Conservation (phyloP, 2,888 invertebrate genomes). For the Cataglyphis livida region DNA sequence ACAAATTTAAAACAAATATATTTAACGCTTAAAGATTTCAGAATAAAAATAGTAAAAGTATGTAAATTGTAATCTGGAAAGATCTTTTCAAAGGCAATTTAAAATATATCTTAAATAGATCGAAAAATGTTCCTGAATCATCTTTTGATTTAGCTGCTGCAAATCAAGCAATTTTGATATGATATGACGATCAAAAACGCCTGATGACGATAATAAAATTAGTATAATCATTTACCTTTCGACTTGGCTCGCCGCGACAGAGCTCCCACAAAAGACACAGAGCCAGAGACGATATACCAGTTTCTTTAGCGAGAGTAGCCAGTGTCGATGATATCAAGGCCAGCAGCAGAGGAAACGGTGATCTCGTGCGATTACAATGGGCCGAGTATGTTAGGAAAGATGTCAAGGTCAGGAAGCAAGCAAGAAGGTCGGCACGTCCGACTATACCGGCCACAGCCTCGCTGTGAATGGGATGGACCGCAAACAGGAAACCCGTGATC, state of each 20-base stretch:
- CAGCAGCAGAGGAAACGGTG: conserved; percentile 80
- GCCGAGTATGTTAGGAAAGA: conserved; percentile 95
- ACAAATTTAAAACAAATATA: not conserved
- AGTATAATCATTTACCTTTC: conserved; percentile 79
- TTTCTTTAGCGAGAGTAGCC: conserved; percentile 97
- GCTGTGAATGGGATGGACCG: conserved; percentile 98
- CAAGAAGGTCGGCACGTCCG: conserved; percentile 97
- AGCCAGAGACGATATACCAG: conserved; percentile 96
- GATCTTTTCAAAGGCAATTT: not conserved
- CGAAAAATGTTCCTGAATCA: not conserved
- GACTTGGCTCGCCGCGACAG: conserved; percentile 82
- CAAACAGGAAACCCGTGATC: conserved; percentile 94
- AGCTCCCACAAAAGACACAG: conserved; percentile 96
- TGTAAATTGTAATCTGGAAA: not conserved
- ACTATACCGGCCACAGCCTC: conserved; percentile 99
- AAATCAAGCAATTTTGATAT: not conserved
- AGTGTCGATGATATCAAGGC: conserved; percentile 89
- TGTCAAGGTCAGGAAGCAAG: conserved; percentile 95
- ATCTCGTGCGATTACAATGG: conserved; percentile 87
- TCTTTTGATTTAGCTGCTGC: not conserved
- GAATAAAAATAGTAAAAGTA: not conserved
- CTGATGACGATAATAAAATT: conserved; percentile 16
- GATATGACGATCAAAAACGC: not conserved
- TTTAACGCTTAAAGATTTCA: not conserved
- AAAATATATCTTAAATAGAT: not conserved